Conservation (phyloP, 2,888 invertebrate genomes). For the Rutpela maculata region DNA sequence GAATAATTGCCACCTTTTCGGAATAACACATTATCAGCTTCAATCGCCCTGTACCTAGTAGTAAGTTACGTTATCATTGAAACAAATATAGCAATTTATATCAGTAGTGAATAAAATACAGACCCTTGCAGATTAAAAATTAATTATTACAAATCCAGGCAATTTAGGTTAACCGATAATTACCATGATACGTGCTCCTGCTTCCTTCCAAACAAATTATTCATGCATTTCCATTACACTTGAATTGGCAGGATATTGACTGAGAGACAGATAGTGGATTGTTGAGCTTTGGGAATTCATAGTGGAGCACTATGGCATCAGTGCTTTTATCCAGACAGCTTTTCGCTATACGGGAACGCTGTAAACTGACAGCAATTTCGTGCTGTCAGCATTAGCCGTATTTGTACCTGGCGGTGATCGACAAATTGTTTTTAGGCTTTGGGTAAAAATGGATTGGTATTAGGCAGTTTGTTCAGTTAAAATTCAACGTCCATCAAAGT, state of each 20-base stretch:
- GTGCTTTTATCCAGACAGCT: slow-evolving; percentile 8
- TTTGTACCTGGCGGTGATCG: slow-evolving; percentile 9
- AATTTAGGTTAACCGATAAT: not conserved
- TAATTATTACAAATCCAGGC: not conserved
- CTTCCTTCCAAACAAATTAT: not conserved
- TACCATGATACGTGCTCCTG: not conserved
- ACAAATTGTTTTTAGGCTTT: slow-evolving; percentile 1
- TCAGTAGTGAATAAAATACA: not conserved
- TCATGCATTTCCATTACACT: not conserved
- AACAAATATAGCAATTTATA: too few relatives aligned
- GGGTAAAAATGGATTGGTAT: slow-evolving; percentile 10
- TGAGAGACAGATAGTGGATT: slow-evolving; percentile 2
- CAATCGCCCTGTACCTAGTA: too few relatives aligned
- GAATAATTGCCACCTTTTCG: too few relatives aligned
- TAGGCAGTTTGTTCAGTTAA: too few relatives aligned
- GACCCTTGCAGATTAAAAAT: not conserved
- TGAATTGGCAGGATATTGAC: slow-evolving; percentile 24
- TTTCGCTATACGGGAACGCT: slow-evolving; percentile 4
- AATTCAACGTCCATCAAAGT: not conserved
- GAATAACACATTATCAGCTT: too few relatives aligned
- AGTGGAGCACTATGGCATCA: slow-evolving; percentile 2
- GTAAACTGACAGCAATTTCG: slow-evolving; percentile 17
- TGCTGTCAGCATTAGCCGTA: slow-evolving; percentile 25
- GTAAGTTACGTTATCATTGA: too few relatives aligned
- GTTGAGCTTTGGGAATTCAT: not conserved